Conservation (phyloP, 2,113 vertebrate genomes). For the Puffinus mauretanicus region DNA sequence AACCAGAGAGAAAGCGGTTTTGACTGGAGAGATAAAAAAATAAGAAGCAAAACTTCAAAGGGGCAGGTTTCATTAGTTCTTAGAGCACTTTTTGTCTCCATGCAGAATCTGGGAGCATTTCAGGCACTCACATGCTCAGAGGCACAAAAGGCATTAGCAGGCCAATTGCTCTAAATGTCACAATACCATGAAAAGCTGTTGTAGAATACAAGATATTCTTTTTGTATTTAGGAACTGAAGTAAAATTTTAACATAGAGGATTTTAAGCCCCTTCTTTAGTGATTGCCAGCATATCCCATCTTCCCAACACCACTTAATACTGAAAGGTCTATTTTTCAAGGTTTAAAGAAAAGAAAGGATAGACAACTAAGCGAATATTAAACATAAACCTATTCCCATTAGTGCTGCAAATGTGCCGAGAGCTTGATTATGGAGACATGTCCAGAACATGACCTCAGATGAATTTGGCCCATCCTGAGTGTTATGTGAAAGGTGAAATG, state of each 20-base stretch:
- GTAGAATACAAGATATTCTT: neutral
- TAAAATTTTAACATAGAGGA: neutral
- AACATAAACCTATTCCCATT: constrained; percentile 22
- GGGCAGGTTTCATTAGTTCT: neutral
- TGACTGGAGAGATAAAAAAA: neutral
- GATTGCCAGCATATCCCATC: neutral
- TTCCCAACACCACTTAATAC: neutral
- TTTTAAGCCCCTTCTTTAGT: neutral
- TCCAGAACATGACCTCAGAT: constrained; percentile 45
- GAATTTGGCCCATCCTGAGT: neutral
- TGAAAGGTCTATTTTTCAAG: neutral
- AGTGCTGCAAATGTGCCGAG: neutral
- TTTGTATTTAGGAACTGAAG: neutral
- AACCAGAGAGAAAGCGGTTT: neutral
- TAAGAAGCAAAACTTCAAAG: neutral
- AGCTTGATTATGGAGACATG: neutral
- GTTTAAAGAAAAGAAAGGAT: neutral
- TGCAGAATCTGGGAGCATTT: neutral
- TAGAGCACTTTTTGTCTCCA: neutral
- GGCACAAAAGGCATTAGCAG: neutral
- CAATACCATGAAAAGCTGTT: neutral
- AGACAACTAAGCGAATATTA: neutral
- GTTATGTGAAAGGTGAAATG: neutral
- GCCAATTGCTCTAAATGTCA: neutral
- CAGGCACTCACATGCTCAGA: neutral